Base-by-base conservation (phyloP, 2,797 vertebrate genomes). In the Lycodopsis pacificus region DNA sequence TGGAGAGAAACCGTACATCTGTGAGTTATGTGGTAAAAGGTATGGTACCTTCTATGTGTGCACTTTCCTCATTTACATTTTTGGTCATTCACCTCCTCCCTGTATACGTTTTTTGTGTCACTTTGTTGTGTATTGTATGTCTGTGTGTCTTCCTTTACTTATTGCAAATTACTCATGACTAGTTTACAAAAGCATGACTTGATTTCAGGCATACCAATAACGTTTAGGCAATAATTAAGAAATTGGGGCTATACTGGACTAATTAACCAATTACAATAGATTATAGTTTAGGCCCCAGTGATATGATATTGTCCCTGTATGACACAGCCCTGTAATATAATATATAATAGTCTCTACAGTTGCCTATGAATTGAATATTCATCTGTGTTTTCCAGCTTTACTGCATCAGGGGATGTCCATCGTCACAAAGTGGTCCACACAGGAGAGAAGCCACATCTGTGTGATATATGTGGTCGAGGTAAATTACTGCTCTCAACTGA, bases 1-100 rank as follows among this genome's bases (percentile, higher is more conserved):
- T 61, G 98, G 98, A 86, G 98, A 99, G 76, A 99, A 99, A 77
- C 98, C 98, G 0, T 99, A 98, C 88, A 99, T 99, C 85, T 99
- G 98, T 92, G 98, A 99, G 84, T 94, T 99, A 84, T 99, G 98
- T 81, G 98, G 98, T 38, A 99, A 99, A 95, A 97, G 98, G 98
- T 99, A 86, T 91, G 70, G 7, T 5, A 61, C 5, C n/a, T n/a
- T 14, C 3, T 20, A 27, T 48, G 7, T 27, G 7, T 51, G 2
- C 13, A 12, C 38, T 36, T 63, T 42, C 5, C 19, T 32, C 0
- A 44, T 56, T 48, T 8, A 7, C 2, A 13, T 34, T 65, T 27
- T 20, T 40, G 40, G 22, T 14, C 22, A 48, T 74, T 44, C 0
- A 2, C 4, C 1, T 62, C 20, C 5, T 20, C 8, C 27, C 40